Percentiles rank a stretch among this genome's conserved stretches.
Evolutionary conservation across 2,797 vertebrate species (phyloP).

Genomic region (Gastrophryne carolinensis): DNA sequence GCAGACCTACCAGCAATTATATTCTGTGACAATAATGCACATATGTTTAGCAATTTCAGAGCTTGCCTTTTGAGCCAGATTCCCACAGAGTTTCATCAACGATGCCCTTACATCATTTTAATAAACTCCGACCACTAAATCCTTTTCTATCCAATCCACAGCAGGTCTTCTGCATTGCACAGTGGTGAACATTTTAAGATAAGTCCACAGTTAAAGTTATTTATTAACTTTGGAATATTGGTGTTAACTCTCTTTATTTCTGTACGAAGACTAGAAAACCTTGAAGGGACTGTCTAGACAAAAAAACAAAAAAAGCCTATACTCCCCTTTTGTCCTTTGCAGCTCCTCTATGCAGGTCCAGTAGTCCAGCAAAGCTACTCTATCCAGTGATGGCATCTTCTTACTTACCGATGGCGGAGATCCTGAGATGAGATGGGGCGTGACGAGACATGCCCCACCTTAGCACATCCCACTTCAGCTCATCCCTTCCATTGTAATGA

Average conservation of each 20-base stretch:
- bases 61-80: constrained; percentile 29
- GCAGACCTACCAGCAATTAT: constrained; percentile 46
- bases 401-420: too few relatives aligned
- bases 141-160: neutral
- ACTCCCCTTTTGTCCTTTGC: too few relatives aligned
- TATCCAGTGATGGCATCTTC: too few relatives aligned
- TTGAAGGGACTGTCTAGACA: too few relatives aligned
- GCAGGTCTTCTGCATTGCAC: neutral
- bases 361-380: too few relatives aligned
- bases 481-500: too few relatives aligned
- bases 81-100: constrained; percentile 30
- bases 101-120: constrained; percentile 44
- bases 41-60: constrained; percentile 47
- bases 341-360: too few relatives aligned
- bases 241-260: neutral
- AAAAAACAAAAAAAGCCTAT: too few relatives aligned
- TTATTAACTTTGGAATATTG: neutral
- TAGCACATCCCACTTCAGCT: too few relatives aligned
- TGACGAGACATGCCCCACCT: too few relatives aligned
- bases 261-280: neutral
- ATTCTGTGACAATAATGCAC: constrained; percentile 46
- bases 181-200: neutral
- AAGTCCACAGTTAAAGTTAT: neutral
- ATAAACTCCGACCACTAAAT: constrained; percentile 26
- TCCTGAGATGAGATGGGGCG: too few relatives aligned